Evolutionary conservation across 2,888 invertebrate genomes (phyloP).

Genomic region (Eilema griseolum): DNA sequence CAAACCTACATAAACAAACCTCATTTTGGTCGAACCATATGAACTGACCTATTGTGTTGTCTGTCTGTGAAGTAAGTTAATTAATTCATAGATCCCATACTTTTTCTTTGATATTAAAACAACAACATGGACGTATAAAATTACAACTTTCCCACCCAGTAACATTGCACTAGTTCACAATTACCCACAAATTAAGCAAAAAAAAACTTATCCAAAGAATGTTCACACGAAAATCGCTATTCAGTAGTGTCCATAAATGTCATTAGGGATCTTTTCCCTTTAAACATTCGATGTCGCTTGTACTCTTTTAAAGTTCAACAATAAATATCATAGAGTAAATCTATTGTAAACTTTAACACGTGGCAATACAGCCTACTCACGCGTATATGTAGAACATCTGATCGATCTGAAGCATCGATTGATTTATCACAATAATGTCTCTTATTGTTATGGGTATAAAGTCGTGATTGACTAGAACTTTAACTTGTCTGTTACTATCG

Average conservation of each 20-base stretch:
- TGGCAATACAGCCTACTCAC: slow-evolving; percentile 3
- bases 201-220: neutral
- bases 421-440: slow-evolving; percentile 23
- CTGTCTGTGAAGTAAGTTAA: slow-evolving; percentile 3
- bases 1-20: neutral
- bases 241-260: neutral
- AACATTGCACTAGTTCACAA: slow-evolving; percentile 43
- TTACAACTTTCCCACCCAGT: slow-evolving; percentile 55
- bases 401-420: slow-evolving; percentile 51
- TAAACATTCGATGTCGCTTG: neutral
- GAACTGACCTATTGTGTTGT: neutral
- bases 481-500: slow-evolving; percentile 51
- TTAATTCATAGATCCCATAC: slow-evolving; percentile 4
- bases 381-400: slow-evolving; percentile 29
- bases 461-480: slow-evolving; percentile 33
- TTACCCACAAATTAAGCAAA: slow-evolving; percentile 40
- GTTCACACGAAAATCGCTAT: neutral
- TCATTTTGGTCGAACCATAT: neutral
- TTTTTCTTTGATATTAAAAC: slow-evolving; percentile 18
- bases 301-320: neutral
- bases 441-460: slow-evolving; percentile 40
- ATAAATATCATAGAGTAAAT: slow-evolving; percentile 3
- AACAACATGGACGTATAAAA: slow-evolving; percentile 48
- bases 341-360: slow-evolving; percentile 29
- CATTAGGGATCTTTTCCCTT: neutral